Percentiles rank a stretch among this genome's conserved stretches.
phyloP scores from a whole-genome alignment of 2,888 invertebrate genomes.

The Athripsodes cinereus region DNA sequence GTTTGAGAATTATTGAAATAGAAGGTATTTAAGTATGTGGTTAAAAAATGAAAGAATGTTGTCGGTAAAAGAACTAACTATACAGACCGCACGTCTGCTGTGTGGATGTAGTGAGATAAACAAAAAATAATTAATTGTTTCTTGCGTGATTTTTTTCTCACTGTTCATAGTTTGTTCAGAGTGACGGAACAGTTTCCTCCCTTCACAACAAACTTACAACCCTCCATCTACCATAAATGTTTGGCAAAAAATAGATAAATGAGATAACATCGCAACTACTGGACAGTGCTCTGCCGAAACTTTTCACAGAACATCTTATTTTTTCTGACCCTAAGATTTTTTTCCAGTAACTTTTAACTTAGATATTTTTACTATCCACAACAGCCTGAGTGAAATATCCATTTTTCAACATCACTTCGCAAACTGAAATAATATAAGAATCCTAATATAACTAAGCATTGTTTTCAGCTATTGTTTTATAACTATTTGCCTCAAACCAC shows the following conservation, averaged over 20 bases:
- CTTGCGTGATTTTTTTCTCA: not conserved
- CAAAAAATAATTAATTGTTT: not conserved
- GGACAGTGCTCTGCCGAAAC: not conserved
- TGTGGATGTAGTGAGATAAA: not conserved
- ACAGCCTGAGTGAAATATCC: not conserved
- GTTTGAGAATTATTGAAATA: no score
- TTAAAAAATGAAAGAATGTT: no score
- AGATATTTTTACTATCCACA: not conserved
- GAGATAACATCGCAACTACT: not conserved
- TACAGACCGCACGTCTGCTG: no score
- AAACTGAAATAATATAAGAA: no score
- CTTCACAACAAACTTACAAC: not conserved
- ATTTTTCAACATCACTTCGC: not conserved
- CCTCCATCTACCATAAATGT: not conserved
- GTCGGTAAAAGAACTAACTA: no score
- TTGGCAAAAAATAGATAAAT: constrained; percentile 1
- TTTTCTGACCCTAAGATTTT: not conserved
- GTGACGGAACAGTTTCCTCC: not conserved
- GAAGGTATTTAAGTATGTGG: no score
- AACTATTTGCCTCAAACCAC: no score
- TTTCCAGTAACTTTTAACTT: constrained; percentile 1
- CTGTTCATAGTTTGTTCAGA: not conserved
- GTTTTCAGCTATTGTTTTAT: no score
- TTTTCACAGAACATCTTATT: not conserved
- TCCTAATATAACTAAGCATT: no score